Percentiles rank a stretch among this genome's conserved stretches.
phyloP scores from a whole-genome alignment of 2,797 vertebrate genomes.

The Paratrypauchen microcephalus region DNA sequence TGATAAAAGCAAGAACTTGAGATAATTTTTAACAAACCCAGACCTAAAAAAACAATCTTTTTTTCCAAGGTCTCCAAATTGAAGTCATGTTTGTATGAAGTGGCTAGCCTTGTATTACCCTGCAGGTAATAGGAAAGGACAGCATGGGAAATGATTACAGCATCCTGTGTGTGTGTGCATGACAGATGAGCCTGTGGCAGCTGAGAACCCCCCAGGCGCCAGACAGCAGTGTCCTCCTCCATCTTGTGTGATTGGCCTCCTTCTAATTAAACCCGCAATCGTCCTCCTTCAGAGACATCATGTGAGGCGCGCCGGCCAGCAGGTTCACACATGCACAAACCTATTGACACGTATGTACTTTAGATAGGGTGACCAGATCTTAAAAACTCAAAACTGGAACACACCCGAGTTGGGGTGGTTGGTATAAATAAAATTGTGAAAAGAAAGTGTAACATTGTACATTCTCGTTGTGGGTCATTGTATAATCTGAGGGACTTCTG shows the following conservation, averaged over 20 bases:
- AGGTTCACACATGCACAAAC: background rate
- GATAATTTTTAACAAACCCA: conserved; percentile 4
- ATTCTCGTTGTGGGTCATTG: too few relatives aligned
- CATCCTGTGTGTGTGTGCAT: conserved; percentile 24
- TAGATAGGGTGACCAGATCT: too few relatives aligned
- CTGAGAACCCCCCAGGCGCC: conserved; percentile 63
- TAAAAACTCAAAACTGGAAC: too few relatives aligned
- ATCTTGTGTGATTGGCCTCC: conserved; percentile 59
- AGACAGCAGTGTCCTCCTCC: conserved; percentile 64
- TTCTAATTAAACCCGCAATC: conserved; percentile 59
- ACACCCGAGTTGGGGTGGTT: too few relatives aligned
- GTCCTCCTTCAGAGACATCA: conserved; percentile 35
- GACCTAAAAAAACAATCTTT: background rate
- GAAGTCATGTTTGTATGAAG: conserved; percentile 9
- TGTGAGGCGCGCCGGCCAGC: conserved; percentile 32
- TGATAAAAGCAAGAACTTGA: conserved; percentile 5
- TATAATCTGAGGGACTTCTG: too few relatives aligned
- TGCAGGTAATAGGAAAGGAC: conserved; percentile 12
- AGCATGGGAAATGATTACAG: conserved; percentile 10
- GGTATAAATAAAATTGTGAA: too few relatives aligned
- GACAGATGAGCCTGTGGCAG: conserved; percentile 50
- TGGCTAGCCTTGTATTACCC: conserved; percentile 8
- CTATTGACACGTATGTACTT: too few relatives aligned
- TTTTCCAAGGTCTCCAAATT: conserved; percentile 6
- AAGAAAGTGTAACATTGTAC: too few relatives aligned